phyloP scores from a whole-genome alignment of 2,113 vertebrate species.

The Megaleporinus macrocephalus region DNA sequence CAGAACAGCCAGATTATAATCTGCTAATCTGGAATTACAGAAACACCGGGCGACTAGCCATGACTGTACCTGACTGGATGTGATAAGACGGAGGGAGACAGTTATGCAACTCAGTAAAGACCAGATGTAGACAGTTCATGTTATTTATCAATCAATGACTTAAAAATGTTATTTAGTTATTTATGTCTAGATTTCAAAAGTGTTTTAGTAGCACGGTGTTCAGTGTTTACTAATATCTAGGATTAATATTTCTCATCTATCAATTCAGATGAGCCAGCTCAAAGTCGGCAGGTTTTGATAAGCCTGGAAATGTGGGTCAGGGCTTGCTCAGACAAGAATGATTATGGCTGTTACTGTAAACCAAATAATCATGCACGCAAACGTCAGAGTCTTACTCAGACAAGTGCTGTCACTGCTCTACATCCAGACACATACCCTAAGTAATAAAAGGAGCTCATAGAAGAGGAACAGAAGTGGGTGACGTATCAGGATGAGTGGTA shows the following conservation, averaged over 20 bases:
- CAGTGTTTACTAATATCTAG: neutral
- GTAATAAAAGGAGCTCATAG: neutral
- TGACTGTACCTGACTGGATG: neutral
- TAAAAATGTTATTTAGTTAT: too few species aligned
- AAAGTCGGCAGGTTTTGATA: neutral
- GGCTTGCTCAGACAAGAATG: neutral
- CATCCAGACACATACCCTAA: neutral
- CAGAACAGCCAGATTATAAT: neutral
- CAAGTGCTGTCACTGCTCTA: neutral
- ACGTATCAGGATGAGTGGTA: too few species aligned
- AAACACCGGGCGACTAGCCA: neutral
- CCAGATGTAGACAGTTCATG: neutral
- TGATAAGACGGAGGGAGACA: neutral
- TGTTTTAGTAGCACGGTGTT: neutral
- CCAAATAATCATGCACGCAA: neutral
- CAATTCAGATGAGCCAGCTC: neutral
- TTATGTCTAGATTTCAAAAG: too few species aligned
- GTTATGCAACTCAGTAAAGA: neutral
- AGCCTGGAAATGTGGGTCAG: neutral
- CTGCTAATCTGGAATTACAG: constrained; percentile 28
- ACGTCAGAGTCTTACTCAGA: neutral
- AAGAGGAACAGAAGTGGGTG: too few species aligned
- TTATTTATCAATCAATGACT: neutral
- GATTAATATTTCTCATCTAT: neutral
- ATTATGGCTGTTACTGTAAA: neutral